phyloP scores from a whole-genome alignment of 1,140 invertebrate species.

The Mercenaria mercenaria region DNA sequence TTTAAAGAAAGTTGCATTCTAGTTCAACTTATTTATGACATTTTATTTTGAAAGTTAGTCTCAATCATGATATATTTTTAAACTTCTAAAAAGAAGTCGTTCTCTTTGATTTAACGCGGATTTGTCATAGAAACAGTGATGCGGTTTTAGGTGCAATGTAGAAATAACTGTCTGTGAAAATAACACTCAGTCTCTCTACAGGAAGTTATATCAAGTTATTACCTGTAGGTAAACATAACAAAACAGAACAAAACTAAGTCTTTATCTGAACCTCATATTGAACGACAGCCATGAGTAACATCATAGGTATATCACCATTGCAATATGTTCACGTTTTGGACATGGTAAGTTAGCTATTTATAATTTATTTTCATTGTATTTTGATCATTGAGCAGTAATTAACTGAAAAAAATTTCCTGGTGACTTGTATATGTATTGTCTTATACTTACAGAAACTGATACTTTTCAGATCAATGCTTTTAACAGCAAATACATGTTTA shows the following conservation, averaged over 20 bases:
- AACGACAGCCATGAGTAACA: constrained; percentile 19
- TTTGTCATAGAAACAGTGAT: constrained; percentile 49
- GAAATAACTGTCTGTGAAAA: background rate
- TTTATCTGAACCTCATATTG: background rate
- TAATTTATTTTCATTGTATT: background rate
- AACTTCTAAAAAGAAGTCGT: no score
- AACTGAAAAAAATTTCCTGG: no score
- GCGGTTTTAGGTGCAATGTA: background rate
- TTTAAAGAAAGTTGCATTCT: no score
- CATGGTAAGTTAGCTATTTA: constrained; percentile 19
- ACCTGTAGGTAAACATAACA: background rate
- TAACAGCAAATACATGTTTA: no score
- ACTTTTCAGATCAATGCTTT: no score
- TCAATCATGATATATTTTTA: no score
- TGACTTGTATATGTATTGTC: no score
- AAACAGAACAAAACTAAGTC: background rate
- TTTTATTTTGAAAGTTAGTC: no score
- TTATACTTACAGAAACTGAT: no score
- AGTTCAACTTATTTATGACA: no score
- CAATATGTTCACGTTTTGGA: constrained; percentile 51
- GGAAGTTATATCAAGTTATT: background rate
- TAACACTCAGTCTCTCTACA: background rate
- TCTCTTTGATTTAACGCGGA: background rate
- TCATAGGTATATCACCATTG: constrained; percentile 44
- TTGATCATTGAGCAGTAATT: no score